These are phyloP conservation scores for Trachelus iudaicus DNA, from an alignment of 2,888 invertebrate genomes.

Conservation along the genomic window DNA sequence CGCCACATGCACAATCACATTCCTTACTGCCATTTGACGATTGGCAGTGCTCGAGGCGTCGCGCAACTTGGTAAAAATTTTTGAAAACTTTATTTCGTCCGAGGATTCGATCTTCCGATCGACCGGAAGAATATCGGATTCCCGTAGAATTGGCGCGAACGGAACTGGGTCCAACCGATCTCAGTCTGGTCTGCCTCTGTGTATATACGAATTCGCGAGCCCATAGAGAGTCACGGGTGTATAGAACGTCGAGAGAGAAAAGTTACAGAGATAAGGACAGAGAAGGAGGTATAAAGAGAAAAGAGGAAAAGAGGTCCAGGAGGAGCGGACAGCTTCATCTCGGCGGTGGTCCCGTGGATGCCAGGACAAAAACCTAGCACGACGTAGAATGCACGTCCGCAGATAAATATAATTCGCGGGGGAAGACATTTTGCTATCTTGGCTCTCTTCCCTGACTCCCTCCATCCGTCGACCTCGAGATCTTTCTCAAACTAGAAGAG, in stretches of 20 bases:
- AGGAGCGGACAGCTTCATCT: slow-evolving; percentile 58
- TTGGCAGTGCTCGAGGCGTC: neutral
- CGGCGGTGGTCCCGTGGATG: slow-evolving; percentile 54
- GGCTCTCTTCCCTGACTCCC: neutral
- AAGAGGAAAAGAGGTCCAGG: neutral
- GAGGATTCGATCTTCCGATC: neutral
- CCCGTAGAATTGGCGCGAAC: neutral
- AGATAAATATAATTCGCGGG: neutral
- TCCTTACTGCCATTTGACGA: neutral
- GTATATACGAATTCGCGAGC: neutral
- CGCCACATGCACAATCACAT: neutral
- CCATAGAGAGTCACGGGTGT: neutral
- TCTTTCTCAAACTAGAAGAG: neutral
- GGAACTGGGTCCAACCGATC: neutral
- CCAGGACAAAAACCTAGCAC: slow-evolving; percentile 40
- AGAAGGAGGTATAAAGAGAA: neutral
- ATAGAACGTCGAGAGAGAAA: slow-evolving; percentile 2
- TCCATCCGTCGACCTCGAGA: neutral
- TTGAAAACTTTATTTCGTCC: neutral
- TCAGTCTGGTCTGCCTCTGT: neutral
- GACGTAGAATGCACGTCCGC: slow-evolving; percentile 36
- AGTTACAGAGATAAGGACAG: neutral
- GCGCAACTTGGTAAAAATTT: neutral
- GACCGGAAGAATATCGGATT: neutral
- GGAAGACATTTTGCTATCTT: neutral